A percentile compares a stretch with the other conserved stretches of the same genome.
These are phyloP conservation scores for Aplidium turbinatum DNA, from an alignment of 23 tunicate species.

Conservation along the genomic window DNA sequence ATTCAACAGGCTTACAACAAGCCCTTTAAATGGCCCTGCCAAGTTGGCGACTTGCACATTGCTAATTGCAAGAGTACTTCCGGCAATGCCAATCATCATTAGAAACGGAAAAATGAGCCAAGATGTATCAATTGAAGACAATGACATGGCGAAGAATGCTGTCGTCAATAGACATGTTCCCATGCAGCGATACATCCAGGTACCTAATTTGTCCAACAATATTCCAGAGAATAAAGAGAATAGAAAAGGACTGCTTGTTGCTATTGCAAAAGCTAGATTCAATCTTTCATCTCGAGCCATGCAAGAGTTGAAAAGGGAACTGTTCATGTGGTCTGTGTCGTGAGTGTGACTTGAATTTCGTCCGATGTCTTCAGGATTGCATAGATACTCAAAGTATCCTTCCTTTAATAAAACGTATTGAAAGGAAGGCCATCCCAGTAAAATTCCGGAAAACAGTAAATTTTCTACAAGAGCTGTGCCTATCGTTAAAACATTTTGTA, in stretches of 20 bases:
- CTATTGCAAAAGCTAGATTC: constrained; percentile 6
- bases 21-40: constrained; percentile 4
- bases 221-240: constrained; percentile 8
- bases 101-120: constrained; percentile 4
- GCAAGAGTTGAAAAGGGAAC: neutral
- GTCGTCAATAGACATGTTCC: neutral
- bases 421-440: constrained; percentile 30
- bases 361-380: neutral
- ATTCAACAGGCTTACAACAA: neutral
- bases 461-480: constrained; percentile 5
- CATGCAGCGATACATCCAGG: constrained; percentile 7
- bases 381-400: constrained; percentile 1
- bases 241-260: constrained; percentile 1
- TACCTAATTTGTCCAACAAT: constrained; percentile 15
- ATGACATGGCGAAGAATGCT: neutral
- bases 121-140: constrained; percentile 9
- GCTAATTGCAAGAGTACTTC: constrained; percentile 11
- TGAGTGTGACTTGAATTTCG: neutral
- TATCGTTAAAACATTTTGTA: constrained; percentile 1
- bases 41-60: constrained; percentile 11
- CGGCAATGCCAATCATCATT: constrained; percentile 1
- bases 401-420: constrained; percentile 19
- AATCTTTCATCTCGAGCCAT: constrained; percentile 5
- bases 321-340: neutral
- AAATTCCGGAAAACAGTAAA: constrained; percentile 6